A percentile compares a stretch with the other conserved stretches of the same genome.
These are phyloP conservation scores for Tenthredo scrophulariae DNA, from an alignment of 2,888 invertebrate genomes.

Conservation along the genomic window DNA sequence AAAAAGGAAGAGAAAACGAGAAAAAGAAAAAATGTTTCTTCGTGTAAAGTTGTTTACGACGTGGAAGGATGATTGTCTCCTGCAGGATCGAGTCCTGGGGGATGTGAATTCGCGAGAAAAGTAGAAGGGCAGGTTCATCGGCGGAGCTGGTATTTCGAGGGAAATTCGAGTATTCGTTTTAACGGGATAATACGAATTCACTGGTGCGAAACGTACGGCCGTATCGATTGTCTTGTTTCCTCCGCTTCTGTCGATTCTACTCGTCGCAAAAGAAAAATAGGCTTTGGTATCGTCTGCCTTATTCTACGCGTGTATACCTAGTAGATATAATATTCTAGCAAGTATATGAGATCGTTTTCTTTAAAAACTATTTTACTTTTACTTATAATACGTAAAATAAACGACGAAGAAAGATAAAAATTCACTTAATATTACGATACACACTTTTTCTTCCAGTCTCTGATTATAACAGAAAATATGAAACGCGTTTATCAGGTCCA, in stretches of 20 bases:
- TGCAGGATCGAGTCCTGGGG: constrained; percentile 19
- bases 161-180: constrained; percentile 25
- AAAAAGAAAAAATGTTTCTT: constrained; percentile 14
- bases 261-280: neutral
- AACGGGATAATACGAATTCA: constrained; percentile 39
- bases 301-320: neutral
- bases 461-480: too few species aligned
- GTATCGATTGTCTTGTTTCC: constrained; percentile 28
- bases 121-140: neutral
- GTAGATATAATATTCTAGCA: neutral
- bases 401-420: too few species aligned
- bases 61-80: constrained; percentile 35
- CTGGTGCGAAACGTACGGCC: constrained; percentile 5
- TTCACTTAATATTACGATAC: too few species aligned
- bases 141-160: neutral
- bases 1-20: neutral
- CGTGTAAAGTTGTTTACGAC: constrained; percentile 33
- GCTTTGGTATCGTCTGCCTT: neutral
- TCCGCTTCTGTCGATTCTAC: neutral
- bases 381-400: neutral
- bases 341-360: too few species aligned
- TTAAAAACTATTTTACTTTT: neutral
- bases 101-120: constrained; percentile 23
- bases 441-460: too few species aligned
- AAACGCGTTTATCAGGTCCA: neutral